phyloP scores from a whole-genome alignment of 2,888 invertebrate genomes.

The Mechanitis mazaeus region DNA sequence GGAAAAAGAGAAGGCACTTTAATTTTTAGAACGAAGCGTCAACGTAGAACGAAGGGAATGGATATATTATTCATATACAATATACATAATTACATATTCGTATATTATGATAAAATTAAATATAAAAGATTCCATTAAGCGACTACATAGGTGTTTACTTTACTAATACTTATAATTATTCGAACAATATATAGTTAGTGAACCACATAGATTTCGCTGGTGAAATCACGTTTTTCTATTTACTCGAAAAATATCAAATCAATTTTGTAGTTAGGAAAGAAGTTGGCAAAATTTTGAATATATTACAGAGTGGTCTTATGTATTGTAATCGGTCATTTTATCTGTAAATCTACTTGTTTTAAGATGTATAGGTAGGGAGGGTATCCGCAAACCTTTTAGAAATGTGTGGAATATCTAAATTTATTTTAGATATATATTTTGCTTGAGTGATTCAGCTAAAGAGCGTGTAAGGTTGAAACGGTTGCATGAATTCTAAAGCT shows the following conservation, averaged over 20 bases:
- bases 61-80: slow-evolving; percentile 14
- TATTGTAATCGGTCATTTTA: slow-evolving; percentile 62
- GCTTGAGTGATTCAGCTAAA: slow-evolving; percentile 47
- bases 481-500: slow-evolving; percentile 60
- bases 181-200: slow-evolving; percentile 42
- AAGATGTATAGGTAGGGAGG: slow-evolving; percentile 63
- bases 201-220: slow-evolving; percentile 58
- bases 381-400: slow-evolving; percentile 54
- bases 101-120: slow-evolving; percentile 17
- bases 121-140: slow-evolving; percentile 23
- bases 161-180: slow-evolving; percentile 25
- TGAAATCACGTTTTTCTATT: slow-evolving; percentile 61
- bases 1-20: slow-evolving; percentile 11
- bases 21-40: slow-evolving; percentile 8
- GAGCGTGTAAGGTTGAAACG: slow-evolving; percentile 35
- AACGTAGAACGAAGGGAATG: slow-evolving; percentile 29
- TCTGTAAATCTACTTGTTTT: slow-evolving; percentile 66
- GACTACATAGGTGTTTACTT: slow-evolving; percentile 26
- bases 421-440: slow-evolving; percentile 47
- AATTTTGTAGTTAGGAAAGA: slow-evolving; percentile 63
- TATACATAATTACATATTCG: slow-evolving; percentile 19
- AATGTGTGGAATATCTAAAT: slow-evolving; percentile 48
- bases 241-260: slow-evolving; percentile 60
- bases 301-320: slow-evolving; percentile 63
- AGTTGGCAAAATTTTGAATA: slow-evolving; percentile 62